Percentiles rank a stretch among this genome's conserved stretches.
Evolutionary conservation across 2,797 vertebrate genomes (phyloP).

Genomic region (Manis crassicaudata): DNA sequence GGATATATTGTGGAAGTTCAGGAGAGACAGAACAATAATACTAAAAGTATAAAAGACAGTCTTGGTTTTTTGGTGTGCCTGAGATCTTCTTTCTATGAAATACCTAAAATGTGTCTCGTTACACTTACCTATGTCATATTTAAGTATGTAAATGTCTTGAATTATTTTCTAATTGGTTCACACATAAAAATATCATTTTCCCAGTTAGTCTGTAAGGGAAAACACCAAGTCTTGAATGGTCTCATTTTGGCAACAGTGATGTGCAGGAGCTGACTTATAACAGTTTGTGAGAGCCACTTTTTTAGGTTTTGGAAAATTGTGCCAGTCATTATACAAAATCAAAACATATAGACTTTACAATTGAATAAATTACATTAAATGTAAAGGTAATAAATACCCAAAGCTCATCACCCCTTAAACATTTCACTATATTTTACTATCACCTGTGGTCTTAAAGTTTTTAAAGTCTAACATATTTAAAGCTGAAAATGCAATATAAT

Average conservation of each 20-base stretch:
- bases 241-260: neutral
- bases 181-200: conserved; percentile 51
- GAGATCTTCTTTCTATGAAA: neutral
- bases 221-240: neutral
- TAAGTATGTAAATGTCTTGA: conserved; percentile 16
- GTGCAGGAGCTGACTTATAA: neutral
- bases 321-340: neutral
- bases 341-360: neutral
- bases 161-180: conserved; percentile 46
- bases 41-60: neutral
- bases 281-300: neutral
- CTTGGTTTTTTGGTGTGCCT: neutral
- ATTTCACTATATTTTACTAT: neutral
- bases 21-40: neutral
- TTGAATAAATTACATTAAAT: conserved; percentile 27
- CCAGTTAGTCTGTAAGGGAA: conserved; percentile 40
- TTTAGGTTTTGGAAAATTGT: conserved; percentile 33
- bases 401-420: neutral
- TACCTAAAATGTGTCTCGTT: neutral
- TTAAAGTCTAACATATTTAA: neutral
- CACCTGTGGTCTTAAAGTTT: neutral
- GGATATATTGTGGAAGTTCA: neutral
- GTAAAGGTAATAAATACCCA: neutral
- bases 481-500: neutral
- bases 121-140: neutral